Conservation (phyloP, 2,113 vertebrate species). For the Bujurquina vittata region DNA sequence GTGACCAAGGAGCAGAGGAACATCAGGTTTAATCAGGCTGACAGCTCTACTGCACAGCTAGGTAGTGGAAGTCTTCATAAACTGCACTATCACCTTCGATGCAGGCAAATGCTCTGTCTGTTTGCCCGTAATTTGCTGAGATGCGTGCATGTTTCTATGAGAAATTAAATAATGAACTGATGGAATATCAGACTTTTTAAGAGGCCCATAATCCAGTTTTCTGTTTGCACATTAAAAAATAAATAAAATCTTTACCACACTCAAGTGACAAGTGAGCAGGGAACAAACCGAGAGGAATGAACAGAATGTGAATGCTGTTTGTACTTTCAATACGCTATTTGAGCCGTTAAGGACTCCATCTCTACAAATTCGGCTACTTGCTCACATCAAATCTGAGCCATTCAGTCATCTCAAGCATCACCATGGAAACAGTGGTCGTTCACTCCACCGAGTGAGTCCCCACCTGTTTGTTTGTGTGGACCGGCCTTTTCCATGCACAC, state of each 20-base stretch:
- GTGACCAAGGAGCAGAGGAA: not conserved
- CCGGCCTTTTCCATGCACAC: conserved; percentile 35
- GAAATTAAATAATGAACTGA: not conserved
- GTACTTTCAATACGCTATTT: conserved; percentile 3
- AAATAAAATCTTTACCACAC: not conserved
- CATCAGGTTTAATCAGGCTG: conserved; percentile 31
- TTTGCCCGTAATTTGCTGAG: conserved; percentile 2
- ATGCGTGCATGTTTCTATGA: not conserved
- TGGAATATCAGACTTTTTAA: not conserved
- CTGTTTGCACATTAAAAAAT: not conserved
- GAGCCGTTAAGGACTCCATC: conserved; percentile 15
- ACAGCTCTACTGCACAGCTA: conserved; percentile 28
- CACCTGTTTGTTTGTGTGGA: conserved; percentile 53
- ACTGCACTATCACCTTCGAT: not conserved
- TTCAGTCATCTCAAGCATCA: conserved; percentile 47
- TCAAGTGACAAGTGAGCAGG: conserved; percentile 1
- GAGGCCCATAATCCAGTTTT: conserved; percentile 29
- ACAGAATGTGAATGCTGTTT: not conserved
- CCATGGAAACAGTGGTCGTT: conserved; percentile 74
- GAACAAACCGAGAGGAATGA: not conserved
- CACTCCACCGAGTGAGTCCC: conserved; percentile 8
- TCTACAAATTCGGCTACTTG: conserved; percentile 23
- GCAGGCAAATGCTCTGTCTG: not conserved
- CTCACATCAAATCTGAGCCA: conserved; percentile 42
- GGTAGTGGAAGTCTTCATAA: not conserved